Percentiles rank a stretch among this genome's conserved stretches.
phyloP scores from a whole-genome alignment of 2,888 invertebrate species.

The Philonicus albiceps region DNA sequence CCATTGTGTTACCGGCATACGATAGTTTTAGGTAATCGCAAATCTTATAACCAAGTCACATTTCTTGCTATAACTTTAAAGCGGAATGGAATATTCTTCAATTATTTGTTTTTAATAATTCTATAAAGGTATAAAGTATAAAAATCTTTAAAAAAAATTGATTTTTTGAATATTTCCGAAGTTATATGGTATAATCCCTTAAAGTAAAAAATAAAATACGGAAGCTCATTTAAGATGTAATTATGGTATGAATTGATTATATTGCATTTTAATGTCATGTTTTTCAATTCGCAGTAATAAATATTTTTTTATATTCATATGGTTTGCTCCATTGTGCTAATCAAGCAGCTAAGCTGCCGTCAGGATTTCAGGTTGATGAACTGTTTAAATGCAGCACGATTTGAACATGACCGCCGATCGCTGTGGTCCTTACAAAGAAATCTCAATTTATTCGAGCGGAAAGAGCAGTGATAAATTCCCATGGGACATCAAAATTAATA shows the following conservation, averaged over 20 bases:
- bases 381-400: background rate
- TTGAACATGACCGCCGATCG: background rate
- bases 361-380: background rate
- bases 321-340: background rate
- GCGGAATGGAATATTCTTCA: too few relatives aligned
- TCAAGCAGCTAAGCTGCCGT: background rate
- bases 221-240: too few relatives aligned
- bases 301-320: background rate
- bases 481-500: background rate
- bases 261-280: background rate
- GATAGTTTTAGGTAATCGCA: too few relatives aligned
- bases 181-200: too few relatives aligned
- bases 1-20: too few relatives aligned
- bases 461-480: background rate
- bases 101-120: too few relatives aligned
- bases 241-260: background rate
- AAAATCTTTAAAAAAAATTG: too few relatives aligned
- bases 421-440: background rate
- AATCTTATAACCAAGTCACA: too few relatives aligned
- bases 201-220: too few relatives aligned
- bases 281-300: background rate
- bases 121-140: too few relatives aligned
- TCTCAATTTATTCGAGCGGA: background rate
- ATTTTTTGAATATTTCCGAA: too few relatives aligned
- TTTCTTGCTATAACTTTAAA: too few relatives aligned